Conservation (phyloP, 2,888 invertebrate genomes). For the Noctuana brunneofusca region DNA sequence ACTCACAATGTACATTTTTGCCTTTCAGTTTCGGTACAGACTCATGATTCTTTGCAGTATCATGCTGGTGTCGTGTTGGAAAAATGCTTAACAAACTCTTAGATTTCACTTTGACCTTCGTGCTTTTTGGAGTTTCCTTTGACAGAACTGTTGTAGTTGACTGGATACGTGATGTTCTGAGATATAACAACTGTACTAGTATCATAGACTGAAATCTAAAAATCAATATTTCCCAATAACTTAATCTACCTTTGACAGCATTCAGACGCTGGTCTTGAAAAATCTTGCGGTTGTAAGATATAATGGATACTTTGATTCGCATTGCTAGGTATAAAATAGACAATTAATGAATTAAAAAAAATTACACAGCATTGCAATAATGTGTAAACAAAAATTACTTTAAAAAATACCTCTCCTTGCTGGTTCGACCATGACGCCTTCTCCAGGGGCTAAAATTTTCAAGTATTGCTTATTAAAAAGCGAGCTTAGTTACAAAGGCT, state of each 20-base stretch:
- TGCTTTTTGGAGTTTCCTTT: conserved; percentile 38
- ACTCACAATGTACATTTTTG: conserved; percentile 24
- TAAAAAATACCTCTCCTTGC: conserved; percentile 41
- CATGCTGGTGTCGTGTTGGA: conserved; percentile 10
- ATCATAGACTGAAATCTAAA: not conserved
- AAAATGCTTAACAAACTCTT: conserved; percentile 45
- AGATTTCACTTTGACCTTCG: conserved; percentile 43
- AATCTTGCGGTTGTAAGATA: conserved; percentile 60
- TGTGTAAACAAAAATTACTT: not conserved
- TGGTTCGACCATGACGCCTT: conserved; percentile 45
- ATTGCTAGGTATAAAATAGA: conserved; percentile 27
- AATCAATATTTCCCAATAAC: not conserved
- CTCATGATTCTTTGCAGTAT: too few species aligned
- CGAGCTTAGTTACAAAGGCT: not conserved
- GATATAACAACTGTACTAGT: not conserved
- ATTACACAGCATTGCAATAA: not conserved
- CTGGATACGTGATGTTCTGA: conserved; percentile 22
- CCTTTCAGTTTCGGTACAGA: conserved; percentile 3
- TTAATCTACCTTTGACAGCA: conserved; percentile 50
- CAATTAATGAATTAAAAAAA: not conserved
- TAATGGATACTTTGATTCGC: conserved; percentile 53
- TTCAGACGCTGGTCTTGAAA: conserved; percentile 54
- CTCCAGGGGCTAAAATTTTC: conserved; percentile 55
- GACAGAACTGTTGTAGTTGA: conserved; percentile 29
- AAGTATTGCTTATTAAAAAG: not conserved